phyloP scores from a whole-genome alignment of 2,888 invertebrate species.

The Orgyia antiqua region DNA sequence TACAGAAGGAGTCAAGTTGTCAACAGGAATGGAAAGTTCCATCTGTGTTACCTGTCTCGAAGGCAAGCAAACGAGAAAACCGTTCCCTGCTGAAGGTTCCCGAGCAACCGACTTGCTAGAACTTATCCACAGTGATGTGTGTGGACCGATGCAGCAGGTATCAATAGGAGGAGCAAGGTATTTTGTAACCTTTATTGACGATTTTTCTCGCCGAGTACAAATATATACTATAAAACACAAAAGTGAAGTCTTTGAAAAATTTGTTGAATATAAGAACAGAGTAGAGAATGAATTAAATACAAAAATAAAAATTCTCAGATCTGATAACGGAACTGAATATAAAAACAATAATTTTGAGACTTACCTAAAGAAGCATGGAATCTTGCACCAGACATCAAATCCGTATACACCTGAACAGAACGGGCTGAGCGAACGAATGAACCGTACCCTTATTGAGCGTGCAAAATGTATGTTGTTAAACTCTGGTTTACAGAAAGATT shows the following conservation, averaged over 20 bases:
- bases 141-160: slow-evolving; percentile 14
- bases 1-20: too few species aligned
- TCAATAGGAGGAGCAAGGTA: slow-evolving; percentile 12
- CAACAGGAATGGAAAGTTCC: too few species aligned
- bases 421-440: slow-evolving; percentile 3
- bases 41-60: too few species aligned
- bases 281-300: slow-evolving; percentile 8
- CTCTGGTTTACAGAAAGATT: background rate
- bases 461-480: slow-evolving; percentile 17
- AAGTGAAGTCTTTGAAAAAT: slow-evolving; percentile 8
- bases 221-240: slow-evolving; percentile 1
- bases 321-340: background rate
- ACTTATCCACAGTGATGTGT: too few species aligned
- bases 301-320: background rate
- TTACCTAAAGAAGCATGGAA: background rate
- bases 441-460: background rate
- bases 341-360: background rate
- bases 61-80: too few species aligned
- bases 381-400: background rate
- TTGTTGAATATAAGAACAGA: slow-evolving; percentile 9
- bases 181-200: slow-evolving; percentile 14
- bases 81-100: too few species aligned
- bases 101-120: background rate
- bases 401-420: slow-evolving; percentile 1
- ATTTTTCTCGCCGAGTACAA: slow-evolving; percentile 2